Evolutionary conservation across 2,797 vertebrate species (phyloP).

Genomic region (Malacoraja senta): DNA sequence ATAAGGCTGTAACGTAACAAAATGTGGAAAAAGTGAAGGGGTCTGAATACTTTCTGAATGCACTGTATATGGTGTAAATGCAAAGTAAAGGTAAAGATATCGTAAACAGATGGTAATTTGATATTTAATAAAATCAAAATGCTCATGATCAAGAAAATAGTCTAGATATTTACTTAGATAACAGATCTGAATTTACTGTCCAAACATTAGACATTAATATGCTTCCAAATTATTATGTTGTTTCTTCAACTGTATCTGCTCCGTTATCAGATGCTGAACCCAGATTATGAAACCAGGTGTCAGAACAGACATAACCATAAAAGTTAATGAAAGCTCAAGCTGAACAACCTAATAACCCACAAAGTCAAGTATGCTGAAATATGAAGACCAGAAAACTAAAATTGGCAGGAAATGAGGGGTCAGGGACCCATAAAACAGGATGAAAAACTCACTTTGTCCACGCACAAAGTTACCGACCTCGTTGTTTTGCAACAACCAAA

Average conservation of each 20-base stretch:
- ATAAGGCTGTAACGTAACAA: too few species aligned
- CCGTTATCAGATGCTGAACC: slow-evolving; percentile 7
- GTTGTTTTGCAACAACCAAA: neutral
- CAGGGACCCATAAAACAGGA: neutral
- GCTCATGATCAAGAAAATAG: neutral
- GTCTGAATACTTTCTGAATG: too few species aligned
- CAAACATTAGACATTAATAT: neutral
- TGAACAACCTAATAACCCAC: neutral
- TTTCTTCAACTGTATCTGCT: neutral
- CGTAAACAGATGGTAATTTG: neutral
- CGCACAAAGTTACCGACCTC: neutral
- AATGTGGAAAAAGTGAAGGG: too few species aligned
- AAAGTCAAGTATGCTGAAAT: neutral
- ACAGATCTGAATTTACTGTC: too few species aligned
- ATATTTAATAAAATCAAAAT: neutral
- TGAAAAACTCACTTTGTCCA: neutral
- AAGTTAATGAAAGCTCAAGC: neutral
- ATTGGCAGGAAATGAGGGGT: too few species aligned
- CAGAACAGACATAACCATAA: neutral
- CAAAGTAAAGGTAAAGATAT: neutral
- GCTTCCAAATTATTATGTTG: neutral
- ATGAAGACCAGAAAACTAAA: neutral
- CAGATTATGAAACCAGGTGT: neutral
- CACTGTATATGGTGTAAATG: neutral
- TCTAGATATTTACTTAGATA: neutral